Evolutionary conservation across 2,888 invertebrate species (phyloP), one percentile per base, ranked within the genome.

Genomic region (Ashinkailepas kermadecensis): DNA sequence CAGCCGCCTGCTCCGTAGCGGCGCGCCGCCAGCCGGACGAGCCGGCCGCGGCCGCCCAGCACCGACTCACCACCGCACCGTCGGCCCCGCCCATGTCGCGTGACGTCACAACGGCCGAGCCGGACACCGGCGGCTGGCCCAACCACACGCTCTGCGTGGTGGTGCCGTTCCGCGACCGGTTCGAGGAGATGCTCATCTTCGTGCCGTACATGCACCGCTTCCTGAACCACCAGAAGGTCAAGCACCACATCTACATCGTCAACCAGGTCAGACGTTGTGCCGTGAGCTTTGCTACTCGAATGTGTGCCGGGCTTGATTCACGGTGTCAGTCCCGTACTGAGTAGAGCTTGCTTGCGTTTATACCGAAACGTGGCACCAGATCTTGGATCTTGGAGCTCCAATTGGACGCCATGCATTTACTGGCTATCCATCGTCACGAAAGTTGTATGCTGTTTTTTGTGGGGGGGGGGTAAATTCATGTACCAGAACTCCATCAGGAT

Each of bases 111-210:
- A 21, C 21, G 4, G n/a, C 18, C 15, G 74, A 74, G 54, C 81
- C 62, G 13, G 81, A 67, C 58, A 67, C 65, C 64, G 39, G n/a
- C 58, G 18, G 9, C 67, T 64, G 64, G 67, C 67, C 11, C 54
- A 59, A 85, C 57, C 92, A 93, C 86, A 90, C 89, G 85, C 88
- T 99, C 86, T 97, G 97, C 80, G 90, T 99, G 82, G 88, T 99
- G 83, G 95, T 99, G 81, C 99, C 99, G 81, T 99, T 95, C 88
- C 90, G 99, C 85, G 96, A 99, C 87, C 90, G 99, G 83, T 96
- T 97, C 87, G 96, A 98, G 86, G 99, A 99, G 88, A 90, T 99
- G n/a, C 87, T 96, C 82, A 92, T 92, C 85, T 98, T 99, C 89
- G 94, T 92, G 18, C 97, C 99, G 12, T 93, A 97, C 86, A 93